These are phyloP conservation scores for Danio aesculapii DNA, from an alignment of 2,797 vertebrate genomes.

Conservation along the genomic window DNA sequence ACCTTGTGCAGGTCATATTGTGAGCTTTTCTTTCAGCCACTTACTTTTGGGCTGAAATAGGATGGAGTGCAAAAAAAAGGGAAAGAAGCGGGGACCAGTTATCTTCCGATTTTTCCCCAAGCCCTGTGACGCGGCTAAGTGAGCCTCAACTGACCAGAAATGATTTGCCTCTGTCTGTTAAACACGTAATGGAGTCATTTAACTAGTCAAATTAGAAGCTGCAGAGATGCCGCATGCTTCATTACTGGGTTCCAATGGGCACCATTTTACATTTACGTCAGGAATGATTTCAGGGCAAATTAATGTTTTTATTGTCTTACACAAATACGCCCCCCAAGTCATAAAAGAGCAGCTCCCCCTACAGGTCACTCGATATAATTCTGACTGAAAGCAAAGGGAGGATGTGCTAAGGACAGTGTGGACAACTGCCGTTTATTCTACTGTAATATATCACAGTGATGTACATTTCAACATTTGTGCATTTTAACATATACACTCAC, in stretches of 20 bases:
- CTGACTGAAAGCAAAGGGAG: conserved; percentile 35
- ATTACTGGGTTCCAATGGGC: conserved; percentile 99
- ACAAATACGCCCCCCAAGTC: conserved; percentile 76
- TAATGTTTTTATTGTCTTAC: conserved; percentile 98
- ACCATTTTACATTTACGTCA: conserved; percentile 99
- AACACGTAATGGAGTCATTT: conserved; percentile 99
- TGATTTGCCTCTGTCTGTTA: conserved; percentile 99
- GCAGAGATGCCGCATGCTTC: conserved; percentile 99
- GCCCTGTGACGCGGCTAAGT: conserved; percentile 97
- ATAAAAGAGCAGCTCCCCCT: conserved; percentile 92
- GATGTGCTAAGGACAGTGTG: not conserved
- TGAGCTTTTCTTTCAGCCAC: conserved; percentile 25
- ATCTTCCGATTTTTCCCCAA: conserved; percentile 89
- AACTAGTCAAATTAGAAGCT: conserved; percentile 99
- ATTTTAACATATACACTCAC: not conserved
- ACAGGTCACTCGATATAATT: conserved; percentile 75
- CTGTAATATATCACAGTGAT: not conserved
- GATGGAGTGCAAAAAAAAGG: conserved; percentile 80
- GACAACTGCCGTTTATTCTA: not conserved
- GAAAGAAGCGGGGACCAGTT: conserved; percentile 84
- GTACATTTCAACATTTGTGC: not conserved
- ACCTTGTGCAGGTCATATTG: conserved; percentile 33
- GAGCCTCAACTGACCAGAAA: conserved; percentile 99
- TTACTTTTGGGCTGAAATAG: conserved; percentile 61
- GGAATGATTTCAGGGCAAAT: conserved; percentile 99